Evolutionary conservation across 2,888 invertebrate genomes (phyloP), one percentile per base, ranked within the genome.

Genomic region (Selenia dentaria): DNA sequence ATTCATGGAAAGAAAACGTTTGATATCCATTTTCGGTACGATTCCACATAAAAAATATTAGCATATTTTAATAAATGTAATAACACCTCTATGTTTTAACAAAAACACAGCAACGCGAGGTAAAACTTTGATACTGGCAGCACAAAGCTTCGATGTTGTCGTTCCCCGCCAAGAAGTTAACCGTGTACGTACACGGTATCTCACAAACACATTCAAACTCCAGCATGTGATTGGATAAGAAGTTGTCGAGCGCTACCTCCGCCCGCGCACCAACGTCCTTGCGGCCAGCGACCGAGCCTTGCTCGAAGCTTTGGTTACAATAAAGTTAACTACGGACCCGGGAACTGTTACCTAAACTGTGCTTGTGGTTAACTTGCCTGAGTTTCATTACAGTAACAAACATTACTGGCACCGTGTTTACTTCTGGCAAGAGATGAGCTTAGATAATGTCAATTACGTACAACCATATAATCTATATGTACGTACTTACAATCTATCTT

Each of bases 201-300:
- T 39, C 69, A 67, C 66, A 50, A 65, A 58, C 33, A 6, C 26
- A 48, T 22, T 22, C 45, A 45, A 32, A n/a, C 8, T 8, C 4
- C n/a, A 1, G 11, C 31, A 14, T 34, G 20, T 62, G 54, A 81
- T 81, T 81, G 81, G 83, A 4, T 26, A 69, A 79, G 72, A 78
- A 67, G 73, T 68, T 63, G 74, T 75, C 64, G 74, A 68, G 67
- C 67, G 67, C 60, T 68, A 62, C 78, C 72, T 68, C 81, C 87
- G 82, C 88, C 86, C 87, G 87, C 88, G 84, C 88, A 81, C 77
- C 81, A 81, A 88, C 89, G 89, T 88, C 89, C 89, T 90, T 90
- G 89, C 88, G 79, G 78, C 64, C 78, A 87, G 76, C 87, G 88
- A 88, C 88, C 88, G 83, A 76, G 69, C 69, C 62, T 3, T 66